Evolutionary conservation across 2,888 invertebrate genomes (phyloP).

Genomic region (Nebria brevicollis): DNA sequence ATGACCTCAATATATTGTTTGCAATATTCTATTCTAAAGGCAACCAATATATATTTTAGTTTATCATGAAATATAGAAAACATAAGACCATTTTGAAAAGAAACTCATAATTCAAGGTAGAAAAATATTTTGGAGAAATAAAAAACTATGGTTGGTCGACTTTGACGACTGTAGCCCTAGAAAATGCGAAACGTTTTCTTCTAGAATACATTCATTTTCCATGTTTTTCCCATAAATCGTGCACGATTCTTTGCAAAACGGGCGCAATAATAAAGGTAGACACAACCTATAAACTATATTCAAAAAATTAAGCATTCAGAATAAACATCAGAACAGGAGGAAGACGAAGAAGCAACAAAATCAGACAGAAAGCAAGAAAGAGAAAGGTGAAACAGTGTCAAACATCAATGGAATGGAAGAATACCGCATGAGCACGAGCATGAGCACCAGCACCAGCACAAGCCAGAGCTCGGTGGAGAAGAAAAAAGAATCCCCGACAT

Average conservation of each 20-base stretch:
- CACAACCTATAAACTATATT: slow-evolving; percentile 38
- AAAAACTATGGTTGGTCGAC: neutral
- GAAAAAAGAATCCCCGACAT: slow-evolving; percentile 35
- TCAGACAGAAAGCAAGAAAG: neutral
- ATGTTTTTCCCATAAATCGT: slow-evolving; percentile 17
- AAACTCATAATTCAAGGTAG: neutral
- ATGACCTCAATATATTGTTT: too few relatives aligned
- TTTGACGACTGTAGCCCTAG: neutral
- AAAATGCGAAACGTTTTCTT: neutral
- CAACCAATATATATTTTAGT: too few relatives aligned
- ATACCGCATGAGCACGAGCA: neutral
- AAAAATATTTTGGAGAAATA: neutral
- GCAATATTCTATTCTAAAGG: too few relatives aligned
- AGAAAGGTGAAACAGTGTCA: slow-evolving; percentile 19
- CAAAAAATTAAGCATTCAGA: slow-evolving; percentile 41
- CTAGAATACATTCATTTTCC: slow-evolving; percentile 4
- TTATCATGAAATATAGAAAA: too few relatives aligned
- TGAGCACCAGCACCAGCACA: neutral
- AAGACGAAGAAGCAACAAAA: slow-evolving; percentile 4
- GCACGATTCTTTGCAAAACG: neutral
- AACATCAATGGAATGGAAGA: slow-evolving; percentile 42
- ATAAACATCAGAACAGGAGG: slow-evolving; percentile 15
- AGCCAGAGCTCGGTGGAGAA: neutral
- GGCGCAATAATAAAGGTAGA: slow-evolving; percentile 37
- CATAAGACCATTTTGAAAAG: too few relatives aligned